phyloP scores from a whole-genome alignment of 2,797 vertebrate species.

The Characodon lateralis region DNA sequence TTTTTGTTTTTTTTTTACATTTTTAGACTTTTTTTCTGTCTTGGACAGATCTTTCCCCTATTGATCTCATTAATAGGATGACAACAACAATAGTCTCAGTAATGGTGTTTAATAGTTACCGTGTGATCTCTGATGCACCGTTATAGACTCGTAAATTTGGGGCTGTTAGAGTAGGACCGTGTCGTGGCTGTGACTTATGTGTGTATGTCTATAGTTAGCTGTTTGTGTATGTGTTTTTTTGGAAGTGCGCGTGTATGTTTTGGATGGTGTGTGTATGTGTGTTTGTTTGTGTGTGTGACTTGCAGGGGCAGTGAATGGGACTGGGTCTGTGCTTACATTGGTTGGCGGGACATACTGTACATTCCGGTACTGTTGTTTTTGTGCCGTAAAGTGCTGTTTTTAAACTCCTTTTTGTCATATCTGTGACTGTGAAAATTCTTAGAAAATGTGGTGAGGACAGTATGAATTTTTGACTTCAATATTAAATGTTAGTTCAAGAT shows the following conservation, averaged over 20 bases:
- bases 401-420: conserved; percentile 68
- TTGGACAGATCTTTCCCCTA: conserved; percentile 26
- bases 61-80: conserved; percentile 51
- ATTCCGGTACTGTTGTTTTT: conserved; percentile 77
- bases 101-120: conserved; percentile 62
- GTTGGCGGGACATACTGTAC: conserved; percentile 72
- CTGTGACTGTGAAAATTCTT: conserved; percentile 69
- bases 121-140: conserved; percentile 60
- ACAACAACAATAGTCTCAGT: conserved; percentile 47
- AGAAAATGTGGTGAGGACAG: conserved; percentile 54
- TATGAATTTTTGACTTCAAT: conserved; percentile 33
- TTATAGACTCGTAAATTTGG: conserved; percentile 65
- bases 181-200: conserved; percentile 66
- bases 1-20: conserved; percentile 5
- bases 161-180: conserved; percentile 68
- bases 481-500: conserved; percentile 55
- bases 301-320: conserved; percentile 25
- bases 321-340: conserved; percentile 60
- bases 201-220: conserved; percentile 43
- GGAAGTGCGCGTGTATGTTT: conserved; percentile 36
- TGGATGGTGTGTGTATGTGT: not conserved
- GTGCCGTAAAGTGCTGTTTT: conserved; percentile 81
- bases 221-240: conserved; percentile 14
- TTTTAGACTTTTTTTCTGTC: conserved; percentile 21
- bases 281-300: conserved; percentile 2